Percentiles rank a stretch among this genome's conserved stretches.
Conservation (phyloP, 64 coral and sea anemone species). For the Dendrophyllia cribrosa region DNA sequence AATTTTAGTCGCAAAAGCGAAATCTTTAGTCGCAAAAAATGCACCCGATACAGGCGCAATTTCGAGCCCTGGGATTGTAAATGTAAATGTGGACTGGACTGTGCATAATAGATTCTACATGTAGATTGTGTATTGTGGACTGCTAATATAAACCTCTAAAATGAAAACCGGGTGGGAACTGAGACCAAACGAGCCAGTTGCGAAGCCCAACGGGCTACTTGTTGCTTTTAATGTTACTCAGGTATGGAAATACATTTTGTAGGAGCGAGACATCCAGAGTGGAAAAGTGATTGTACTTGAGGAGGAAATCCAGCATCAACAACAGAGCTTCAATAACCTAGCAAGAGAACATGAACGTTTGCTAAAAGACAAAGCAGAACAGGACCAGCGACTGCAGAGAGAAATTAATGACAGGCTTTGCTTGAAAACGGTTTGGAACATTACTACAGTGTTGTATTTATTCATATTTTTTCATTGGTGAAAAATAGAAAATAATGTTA, state of each 20-base stretch:
- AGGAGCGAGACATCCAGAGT: conserved; percentile 18
- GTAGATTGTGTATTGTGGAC: no score
- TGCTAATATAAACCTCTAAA: no score
- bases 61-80: no score
- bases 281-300: conserved; percentile 43
- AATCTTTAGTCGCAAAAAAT: no score
- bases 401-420: conserved; percentile 43
- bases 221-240: background rate
- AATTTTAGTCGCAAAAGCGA: no score
- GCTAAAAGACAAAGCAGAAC: conserved; percentile 26
- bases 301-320: conserved; percentile 11
- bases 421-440: conserved; percentile 15
- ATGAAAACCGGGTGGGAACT: no score
- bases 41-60: no score
- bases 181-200: no score
- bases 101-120: no score
- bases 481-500: no score
- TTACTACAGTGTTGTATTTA: background rate
- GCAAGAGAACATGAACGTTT: conserved; percentile 31
- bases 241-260: background rate
- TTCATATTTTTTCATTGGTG: background rate
- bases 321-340: conserved; percentile 9
- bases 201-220: no score
- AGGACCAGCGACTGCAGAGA: conserved; percentile 9
- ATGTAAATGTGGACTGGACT: no score